phyloP scores from a whole-genome alignment of 2,113 vertebrate species.

The Tor tambroides region DNA sequence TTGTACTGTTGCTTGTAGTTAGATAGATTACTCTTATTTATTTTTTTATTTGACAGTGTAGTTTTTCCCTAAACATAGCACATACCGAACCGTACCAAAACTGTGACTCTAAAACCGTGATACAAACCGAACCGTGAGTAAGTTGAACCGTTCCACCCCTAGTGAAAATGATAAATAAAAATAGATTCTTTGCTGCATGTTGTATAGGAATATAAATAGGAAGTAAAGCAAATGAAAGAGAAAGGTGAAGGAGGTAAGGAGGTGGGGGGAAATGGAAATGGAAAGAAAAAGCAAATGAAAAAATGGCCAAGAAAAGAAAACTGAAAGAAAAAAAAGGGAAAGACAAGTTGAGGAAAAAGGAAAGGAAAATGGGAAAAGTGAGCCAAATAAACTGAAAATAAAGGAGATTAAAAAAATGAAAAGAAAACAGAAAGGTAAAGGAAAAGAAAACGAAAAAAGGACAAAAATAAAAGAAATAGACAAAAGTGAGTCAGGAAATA shows the following conservation, averaged over 20 bases:
- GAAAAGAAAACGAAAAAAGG: not conserved
- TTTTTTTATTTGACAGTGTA: no score
- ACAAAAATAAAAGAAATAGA: not conserved
- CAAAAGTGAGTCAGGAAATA: not conserved
- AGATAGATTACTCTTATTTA: no score
- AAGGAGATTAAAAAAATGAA: no score
- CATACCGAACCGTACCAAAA: no score
- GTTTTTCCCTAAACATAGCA: no score
- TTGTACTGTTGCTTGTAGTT: no score
- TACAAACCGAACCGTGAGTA: no score
- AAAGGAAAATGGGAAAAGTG: slow-evolving; percentile 6
- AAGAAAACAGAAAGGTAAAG: not conserved
- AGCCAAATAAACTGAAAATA: not conserved
- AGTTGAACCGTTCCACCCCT: no score
- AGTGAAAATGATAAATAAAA: not conserved
- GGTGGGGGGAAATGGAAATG: not conserved
- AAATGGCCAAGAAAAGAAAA: slow-evolving; percentile 17
- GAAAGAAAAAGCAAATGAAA: slow-evolving; percentile 22
- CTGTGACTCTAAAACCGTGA: no score
- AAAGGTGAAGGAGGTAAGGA: not conserved
- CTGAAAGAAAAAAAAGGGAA: not conserved
- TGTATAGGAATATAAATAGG: not conserved
- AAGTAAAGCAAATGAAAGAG: not conserved
- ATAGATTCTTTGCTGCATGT: not conserved
- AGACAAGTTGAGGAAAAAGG: not conserved